phyloP scores from a whole-genome alignment of 2,888 invertebrate species.

The Nemotelus nigrinus region DNA sequence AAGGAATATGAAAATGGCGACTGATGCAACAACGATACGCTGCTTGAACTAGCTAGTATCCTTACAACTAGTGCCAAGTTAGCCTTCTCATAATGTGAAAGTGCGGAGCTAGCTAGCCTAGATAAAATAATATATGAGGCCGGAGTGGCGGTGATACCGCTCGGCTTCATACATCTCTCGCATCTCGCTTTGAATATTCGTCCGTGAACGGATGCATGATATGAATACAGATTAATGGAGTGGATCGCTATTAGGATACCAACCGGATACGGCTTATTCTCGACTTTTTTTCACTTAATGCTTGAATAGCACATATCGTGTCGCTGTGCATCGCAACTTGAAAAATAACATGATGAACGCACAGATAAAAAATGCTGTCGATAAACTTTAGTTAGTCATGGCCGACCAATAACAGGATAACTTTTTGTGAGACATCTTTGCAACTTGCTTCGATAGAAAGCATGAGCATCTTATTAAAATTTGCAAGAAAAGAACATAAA shows the following conservation, averaged over 20 bases:
- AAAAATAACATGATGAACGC: constrained; percentile 17
- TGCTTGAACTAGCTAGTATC: neutral
- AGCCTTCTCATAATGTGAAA: constrained; percentile 3
- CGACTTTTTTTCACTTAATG: constrained; percentile 34
- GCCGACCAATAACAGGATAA: too few species aligned
- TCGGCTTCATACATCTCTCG: constrained; percentile 9
- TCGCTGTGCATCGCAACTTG: neutral
- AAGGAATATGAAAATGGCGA: constrained; percentile 50
- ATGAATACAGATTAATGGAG: constrained; percentile 45
- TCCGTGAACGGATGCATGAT: constrained; percentile 41
- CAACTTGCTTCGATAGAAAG: too few species aligned
- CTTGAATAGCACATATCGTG: constrained; percentile 21
- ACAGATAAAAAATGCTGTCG: neutral
- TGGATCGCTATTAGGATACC: constrained; percentile 43
- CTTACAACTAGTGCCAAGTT: constrained; percentile 23
- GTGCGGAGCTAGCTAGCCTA: constrained; percentile 8
- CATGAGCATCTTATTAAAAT: neutral
- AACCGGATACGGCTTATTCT: constrained; percentile 38
- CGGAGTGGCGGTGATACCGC: constrained; percentile 14
- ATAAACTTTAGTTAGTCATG: too few species aligned
- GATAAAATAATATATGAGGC: constrained; percentile 33
- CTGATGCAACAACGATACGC: constrained; percentile 43
- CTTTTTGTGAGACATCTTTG: too few species aligned
- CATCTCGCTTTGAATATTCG: constrained; percentile 8
- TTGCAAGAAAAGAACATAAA: neutral